Base-by-base conservation (phyloP, 2,797 vertebrate genomes). In the Anguilla marmorata region DNA sequence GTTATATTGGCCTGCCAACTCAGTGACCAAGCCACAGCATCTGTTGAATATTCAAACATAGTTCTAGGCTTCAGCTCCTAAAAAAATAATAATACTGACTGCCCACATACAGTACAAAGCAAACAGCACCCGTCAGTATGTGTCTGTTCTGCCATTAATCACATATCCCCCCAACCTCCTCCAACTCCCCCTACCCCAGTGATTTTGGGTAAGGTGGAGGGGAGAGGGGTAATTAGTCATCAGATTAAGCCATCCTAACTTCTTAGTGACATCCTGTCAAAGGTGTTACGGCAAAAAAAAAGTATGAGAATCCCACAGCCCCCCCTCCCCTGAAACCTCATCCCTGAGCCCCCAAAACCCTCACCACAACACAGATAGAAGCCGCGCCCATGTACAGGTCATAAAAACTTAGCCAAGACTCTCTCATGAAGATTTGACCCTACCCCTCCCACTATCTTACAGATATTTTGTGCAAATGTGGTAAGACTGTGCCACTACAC, bases 81-180 rank as follows among this genome's bases (percentile, higher is more conserved):
- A 96, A 89, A 91, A 76, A 41, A 80, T 16, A 30, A 58, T 45
- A 84, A 27, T 52, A 91, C 92, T 93, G 93, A 94, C 94, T 91
- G 87, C 94, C 93, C 94, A 92, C 95, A 93, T 93, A 93, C 63
- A 69, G 63, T 27, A 69, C 93, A 93, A 92, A 93, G 92, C 93
- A 92, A 94, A 93, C 94, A 91, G 94, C 92, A 93, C 93, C 94
- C 94, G 95, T 95, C 95, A 94, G 93, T 94, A 95, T 94, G 93
- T 92, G 93, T 92, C 93, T 92, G 94, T 94, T 92, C 93, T 91
- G 91, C 93, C 90, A 95, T 96, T 94, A 95, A 95, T 96, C 94
- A 95, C 92, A 90, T 91, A 91, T 91, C 8, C 24, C 14, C 2
- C 90, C 89, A 88, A 84, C 91, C 92, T 58, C 56, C 56, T 19